Evolutionary conservation across 2,888 invertebrate species (phyloP).

Genomic region (Pammene aurita): DNA sequence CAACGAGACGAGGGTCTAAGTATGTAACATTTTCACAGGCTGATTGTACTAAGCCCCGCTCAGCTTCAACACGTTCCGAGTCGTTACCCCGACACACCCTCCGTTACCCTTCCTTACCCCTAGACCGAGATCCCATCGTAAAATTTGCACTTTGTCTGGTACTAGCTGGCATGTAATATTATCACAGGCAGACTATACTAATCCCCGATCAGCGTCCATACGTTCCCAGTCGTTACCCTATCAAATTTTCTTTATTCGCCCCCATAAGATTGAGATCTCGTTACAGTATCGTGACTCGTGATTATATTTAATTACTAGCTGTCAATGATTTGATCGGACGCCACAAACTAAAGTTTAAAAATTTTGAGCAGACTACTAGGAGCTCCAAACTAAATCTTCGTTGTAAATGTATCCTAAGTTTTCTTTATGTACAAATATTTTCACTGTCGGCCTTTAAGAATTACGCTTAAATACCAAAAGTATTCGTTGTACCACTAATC

Average conservation of each 20-base stretch:
- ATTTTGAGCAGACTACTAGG: too few species aligned
- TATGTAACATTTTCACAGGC: background rate
- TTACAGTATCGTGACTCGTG: too few species aligned
- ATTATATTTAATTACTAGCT: too few species aligned
- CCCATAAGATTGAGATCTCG: background rate
- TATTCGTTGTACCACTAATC: too few species aligned
- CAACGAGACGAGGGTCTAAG: background rate
- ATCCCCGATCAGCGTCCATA: background rate
- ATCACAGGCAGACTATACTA: background rate
- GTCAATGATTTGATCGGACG: too few species aligned
- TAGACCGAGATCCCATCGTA: background rate
- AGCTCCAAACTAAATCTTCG: too few species aligned
- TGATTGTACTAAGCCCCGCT: constrained; percentile 9
- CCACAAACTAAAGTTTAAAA: too few species aligned
- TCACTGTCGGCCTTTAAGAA: too few species aligned
- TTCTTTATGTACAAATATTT: too few species aligned
- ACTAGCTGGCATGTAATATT: background rate
- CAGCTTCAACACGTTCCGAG: constrained; percentile 10
- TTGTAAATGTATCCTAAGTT: too few species aligned
- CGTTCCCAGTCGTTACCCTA: constrained; percentile 18
- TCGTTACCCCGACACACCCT: constrained; percentile 17
- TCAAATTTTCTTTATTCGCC: background rate
- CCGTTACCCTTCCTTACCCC: constrained; percentile 1
- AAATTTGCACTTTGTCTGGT: background rate
- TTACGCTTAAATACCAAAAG: too few species aligned